phyloP scores from a whole-genome alignment of 2,888 invertebrate species.

The Ctena decussata region DNA sequence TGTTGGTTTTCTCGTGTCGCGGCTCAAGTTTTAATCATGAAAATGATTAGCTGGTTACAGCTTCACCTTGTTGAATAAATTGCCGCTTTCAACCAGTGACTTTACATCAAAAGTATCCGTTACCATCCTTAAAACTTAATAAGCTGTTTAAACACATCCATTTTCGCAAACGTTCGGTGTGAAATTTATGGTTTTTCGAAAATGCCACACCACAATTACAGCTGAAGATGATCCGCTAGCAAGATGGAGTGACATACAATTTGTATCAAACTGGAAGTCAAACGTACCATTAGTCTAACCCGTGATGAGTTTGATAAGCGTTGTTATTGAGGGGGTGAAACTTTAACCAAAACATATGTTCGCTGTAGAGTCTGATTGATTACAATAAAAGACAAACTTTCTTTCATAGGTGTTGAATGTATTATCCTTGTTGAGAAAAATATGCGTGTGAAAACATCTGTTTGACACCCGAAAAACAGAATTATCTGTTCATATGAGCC shows the following conservation, averaged over 20 bases:
- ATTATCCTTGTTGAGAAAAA: conserved; percentile 11
- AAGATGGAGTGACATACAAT: conserved; percentile 8
- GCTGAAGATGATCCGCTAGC: neutral
- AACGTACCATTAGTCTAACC: neutral
- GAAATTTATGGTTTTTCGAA: conserved; percentile 16
- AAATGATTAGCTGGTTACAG: neutral
- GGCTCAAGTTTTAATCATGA: neutral
- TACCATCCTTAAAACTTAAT: neutral
- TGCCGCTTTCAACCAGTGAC: conserved; percentile 6
- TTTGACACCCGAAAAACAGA: conserved; percentile 14
- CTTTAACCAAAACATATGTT: conserved; percentile 14
- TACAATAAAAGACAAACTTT: conserved; percentile 14
- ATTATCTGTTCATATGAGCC: conserved; percentile 8
- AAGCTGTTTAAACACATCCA: conserved; percentile 1
- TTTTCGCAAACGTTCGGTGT: conserved; percentile 11
- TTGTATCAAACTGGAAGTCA: neutral
- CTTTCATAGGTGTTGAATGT: conserved; percentile 15
- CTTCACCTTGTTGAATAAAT: neutral
- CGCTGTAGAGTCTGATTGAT: conserved; percentile 1
- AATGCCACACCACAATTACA: conserved; percentile 7
- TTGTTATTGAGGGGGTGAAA: neutral
- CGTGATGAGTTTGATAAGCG: conserved; percentile 5
- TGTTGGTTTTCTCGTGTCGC: too few relatives aligned
- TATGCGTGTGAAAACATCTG: conserved; percentile 17
- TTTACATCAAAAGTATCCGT: conserved; percentile 13